Conservation (phyloP, 1,140 invertebrate genomes). For the Dendrolimus punctatus region DNA sequence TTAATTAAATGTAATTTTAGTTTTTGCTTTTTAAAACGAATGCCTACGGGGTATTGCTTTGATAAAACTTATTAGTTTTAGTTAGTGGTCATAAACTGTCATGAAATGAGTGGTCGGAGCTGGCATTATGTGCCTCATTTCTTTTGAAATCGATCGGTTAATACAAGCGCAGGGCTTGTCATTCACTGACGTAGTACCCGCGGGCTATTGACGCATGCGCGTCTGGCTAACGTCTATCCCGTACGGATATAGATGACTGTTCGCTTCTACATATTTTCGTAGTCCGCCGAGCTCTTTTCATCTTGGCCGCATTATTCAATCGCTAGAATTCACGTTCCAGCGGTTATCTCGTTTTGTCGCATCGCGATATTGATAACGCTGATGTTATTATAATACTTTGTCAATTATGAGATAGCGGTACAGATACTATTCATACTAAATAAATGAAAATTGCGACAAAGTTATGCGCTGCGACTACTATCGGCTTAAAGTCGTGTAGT, state of each 20-base stretch:
- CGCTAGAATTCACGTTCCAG: slow-evolving; percentile 41
- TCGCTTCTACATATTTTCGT: slow-evolving; percentile 47
- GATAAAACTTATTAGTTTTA: too few relatives aligned
- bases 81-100: too few relatives aligned
- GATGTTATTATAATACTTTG: slow-evolving; percentile 52
- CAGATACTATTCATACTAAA: slow-evolving; percentile 46
- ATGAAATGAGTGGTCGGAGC: not conserved
- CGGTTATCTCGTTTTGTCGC: slow-evolving; percentile 63
- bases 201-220: slow-evolving; percentile 61
- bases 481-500: slow-evolving; percentile 34
- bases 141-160: slow-evolving; percentile 65
- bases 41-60: too few relatives aligned
- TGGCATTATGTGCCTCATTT: slow-evolving; percentile 32
- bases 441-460: slow-evolving; percentile 58
- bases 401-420: slow-evolving; percentile 53
- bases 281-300: slow-evolving; percentile 44
- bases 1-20: too few relatives aligned
- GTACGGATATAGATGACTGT: slow-evolving; percentile 55
- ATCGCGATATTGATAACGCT: slow-evolving; percentile 56
- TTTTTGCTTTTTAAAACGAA: too few relatives aligned
- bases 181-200: slow-evolving; percentile 62
- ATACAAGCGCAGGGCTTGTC: slow-evolving; percentile 64
- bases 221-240: slow-evolving; percentile 63
- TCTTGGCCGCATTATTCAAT: slow-evolving; percentile 50
- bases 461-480: slow-evolving; percentile 28